Conservation (phyloP, 2,797 vertebrate species). For the Morelia viridis region DNA sequence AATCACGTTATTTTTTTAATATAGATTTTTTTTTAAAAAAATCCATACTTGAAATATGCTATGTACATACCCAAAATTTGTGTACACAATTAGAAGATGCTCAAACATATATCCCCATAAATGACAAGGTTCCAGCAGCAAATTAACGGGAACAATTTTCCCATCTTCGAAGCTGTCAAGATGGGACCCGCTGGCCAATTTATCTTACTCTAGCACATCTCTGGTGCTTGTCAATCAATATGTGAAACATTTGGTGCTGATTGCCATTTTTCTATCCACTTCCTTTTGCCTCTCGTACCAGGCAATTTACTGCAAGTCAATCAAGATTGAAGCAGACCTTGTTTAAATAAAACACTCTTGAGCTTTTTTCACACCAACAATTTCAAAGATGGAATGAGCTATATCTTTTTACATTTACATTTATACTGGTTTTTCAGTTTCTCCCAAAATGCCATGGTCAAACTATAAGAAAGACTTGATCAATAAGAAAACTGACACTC, state of each 20-base stretch:
- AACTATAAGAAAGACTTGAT: constrained; percentile 65
- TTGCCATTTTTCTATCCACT: constrained; percentile 83
- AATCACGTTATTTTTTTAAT: constrained; percentile 49
- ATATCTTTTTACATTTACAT: constrained; percentile 80
- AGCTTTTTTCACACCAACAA: constrained; percentile 80
- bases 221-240: constrained; percentile 85
- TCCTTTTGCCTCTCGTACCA: constrained; percentile 80
- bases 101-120: constrained; percentile 73
- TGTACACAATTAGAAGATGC: constrained; percentile 80
- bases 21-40: constrained; percentile 22
- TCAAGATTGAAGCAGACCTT: constrained; percentile 82
- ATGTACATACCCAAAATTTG: constrained; percentile 75
- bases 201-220: constrained; percentile 83
- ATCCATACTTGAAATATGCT: constrained; percentile 62
- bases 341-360: constrained; percentile 83
- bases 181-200: constrained; percentile 83
- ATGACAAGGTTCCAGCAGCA: constrained; percentile 81
- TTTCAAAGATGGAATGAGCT: constrained; percentile 79
- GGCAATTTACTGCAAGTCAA: constrained; percentile 86
- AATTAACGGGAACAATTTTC: constrained; percentile 85
- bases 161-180: constrained; percentile 83
- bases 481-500: constrained; percentile 45
- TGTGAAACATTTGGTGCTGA: constrained; percentile 82
- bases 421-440: constrained; percentile 70
- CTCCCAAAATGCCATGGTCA: constrained; percentile 66